Conservation (phyloP, 2,888 invertebrate species). For the Acanthoscelides obtectus region DNA sequence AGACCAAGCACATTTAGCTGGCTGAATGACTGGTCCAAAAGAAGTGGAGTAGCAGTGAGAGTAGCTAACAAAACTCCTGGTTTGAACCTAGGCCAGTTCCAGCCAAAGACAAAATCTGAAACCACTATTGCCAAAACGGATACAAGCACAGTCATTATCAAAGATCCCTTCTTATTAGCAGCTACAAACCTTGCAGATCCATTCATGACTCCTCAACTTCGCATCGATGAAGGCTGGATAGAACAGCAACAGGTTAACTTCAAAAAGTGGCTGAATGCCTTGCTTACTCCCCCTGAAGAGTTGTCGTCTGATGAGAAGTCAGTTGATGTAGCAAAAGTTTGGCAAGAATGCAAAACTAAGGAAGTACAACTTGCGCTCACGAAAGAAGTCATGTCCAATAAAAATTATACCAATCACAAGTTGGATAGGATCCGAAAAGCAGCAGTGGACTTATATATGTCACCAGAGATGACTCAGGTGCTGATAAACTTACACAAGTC, state of each 20-base stretch:
- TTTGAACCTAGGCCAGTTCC: conserved; percentile 23
- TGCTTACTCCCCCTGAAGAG: conserved; percentile 71
- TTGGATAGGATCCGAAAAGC: conserved; percentile 63
- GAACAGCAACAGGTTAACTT: conserved; percentile 66
- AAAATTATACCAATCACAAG: conserved; percentile 62
- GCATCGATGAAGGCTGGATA: conserved; percentile 64
- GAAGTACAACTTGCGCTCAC: conserved; percentile 62
- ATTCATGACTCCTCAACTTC: conserved; percentile 55
- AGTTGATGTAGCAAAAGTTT: conserved; percentile 69
- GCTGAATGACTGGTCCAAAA: conserved; percentile 28
- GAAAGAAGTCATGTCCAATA: conserved; percentile 64
- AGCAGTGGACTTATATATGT: conserved; percentile 40
- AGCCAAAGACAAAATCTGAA: conserved; percentile 5
- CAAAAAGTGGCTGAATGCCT: conserved; percentile 73
- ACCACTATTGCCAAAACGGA: conserved; percentile 14
- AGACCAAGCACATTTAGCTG: conserved; percentile 16
- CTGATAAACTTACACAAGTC: conserved; percentile 59
- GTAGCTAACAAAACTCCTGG: conserved; percentile 25
- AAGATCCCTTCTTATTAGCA: conserved; percentile 33
- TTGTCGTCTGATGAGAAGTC: conserved; percentile 54
- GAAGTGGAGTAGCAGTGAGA: conserved; percentile 18
- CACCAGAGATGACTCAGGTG: conserved; percentile 51
- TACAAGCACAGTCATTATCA: conserved; percentile 24
- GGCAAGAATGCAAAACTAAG: conserved; percentile 68
- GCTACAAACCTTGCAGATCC: conserved; percentile 34